phyloP scores from a whole-genome alignment of 2,888 invertebrate species.

The Bembecia ichneumoniformis region DNA sequence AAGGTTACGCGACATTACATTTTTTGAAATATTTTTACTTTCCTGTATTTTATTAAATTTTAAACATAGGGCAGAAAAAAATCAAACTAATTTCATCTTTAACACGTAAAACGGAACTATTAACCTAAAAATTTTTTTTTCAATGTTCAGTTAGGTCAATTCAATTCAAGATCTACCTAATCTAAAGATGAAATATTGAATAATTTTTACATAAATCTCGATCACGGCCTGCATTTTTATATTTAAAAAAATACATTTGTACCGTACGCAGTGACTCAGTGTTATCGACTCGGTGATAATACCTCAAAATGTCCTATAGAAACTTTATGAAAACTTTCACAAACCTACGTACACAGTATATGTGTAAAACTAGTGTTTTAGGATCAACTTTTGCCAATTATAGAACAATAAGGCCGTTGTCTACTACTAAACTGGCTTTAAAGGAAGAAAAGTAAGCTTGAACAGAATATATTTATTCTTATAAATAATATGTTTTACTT shows the following conservation, averaged over 20 bases:
- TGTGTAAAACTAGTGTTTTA: slow-evolving; percentile 32
- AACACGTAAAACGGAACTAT: slow-evolving; percentile 6
- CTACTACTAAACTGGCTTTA: slow-evolving; percentile 43
- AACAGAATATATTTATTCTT: neutral
- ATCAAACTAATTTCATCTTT: neutral
- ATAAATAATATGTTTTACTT: neutral
- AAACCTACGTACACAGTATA: slow-evolving; percentile 27
- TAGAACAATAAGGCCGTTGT: slow-evolving; percentile 37
- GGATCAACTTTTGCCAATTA: slow-evolving; percentile 40
- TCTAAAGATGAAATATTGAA: neutral
- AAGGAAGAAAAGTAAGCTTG: slow-evolving; percentile 56
- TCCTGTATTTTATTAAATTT: too few species aligned
- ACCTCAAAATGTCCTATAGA: slow-evolving; percentile 37
- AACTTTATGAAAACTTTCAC: slow-evolving; percentile 41
- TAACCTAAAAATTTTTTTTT: neutral
- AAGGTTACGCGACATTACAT: too few species aligned
- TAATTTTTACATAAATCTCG: neutral
- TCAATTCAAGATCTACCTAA: neutral
- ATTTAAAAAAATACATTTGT: neutral
- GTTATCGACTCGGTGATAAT: slow-evolving; percentile 4
- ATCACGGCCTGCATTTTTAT: neutral
- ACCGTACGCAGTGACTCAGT: slow-evolving; percentile 15
- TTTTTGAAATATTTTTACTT: too few species aligned
- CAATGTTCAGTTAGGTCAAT: too few species aligned
- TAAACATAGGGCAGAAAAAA: too few species aligned